Base-by-base conservation (phyloP, 2,113 vertebrate genomes). In the Litocranius walleri region DNA sequence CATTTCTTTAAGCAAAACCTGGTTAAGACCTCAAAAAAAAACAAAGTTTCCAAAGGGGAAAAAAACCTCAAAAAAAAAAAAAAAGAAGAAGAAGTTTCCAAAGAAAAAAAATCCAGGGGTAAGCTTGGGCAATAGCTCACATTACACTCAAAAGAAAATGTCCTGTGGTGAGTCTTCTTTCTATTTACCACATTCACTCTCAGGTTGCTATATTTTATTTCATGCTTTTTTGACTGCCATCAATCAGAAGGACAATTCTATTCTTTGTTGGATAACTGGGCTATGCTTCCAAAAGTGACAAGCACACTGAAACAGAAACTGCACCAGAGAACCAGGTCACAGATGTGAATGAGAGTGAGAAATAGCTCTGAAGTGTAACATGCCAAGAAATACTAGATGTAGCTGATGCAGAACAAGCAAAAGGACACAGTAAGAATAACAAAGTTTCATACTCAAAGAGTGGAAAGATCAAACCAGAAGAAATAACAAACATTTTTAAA, bases 311-410 rank as follows among this genome's bases (percentile, higher is more conserved):
- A 97, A 96, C 6, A 89, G 67, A 97, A 94, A 71, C 93, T 95
- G 36, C 88, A 93, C 78, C 61, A 91, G 95, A 97, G 82, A 97
- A 96, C 16, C 45, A 96, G 87, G 93, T 97, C 91, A 98, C 89
- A 91, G 90, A 62, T 30, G 14, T 96, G 86, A 97, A 93, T 81
- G 52, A 97, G 54, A 92, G 54, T 80, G n/a, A 95, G 40, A 97
- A 96, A 96, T 50, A n/a, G 50, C 23, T 92, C 85, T 94, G 29
- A 84, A 96, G 48, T 25, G 85, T 91, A 88, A 78, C 56, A 88
- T 96, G 56, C 36, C 67, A 91, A 97, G 94, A 97, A 90, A 97
- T 90, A 91, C 48, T 91, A 95, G 85, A 92, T 59, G 52, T 50
- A 96, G 25, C 54, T 64, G 88, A 97, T 29, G 19, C 81, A 95